phyloP scores from a whole-genome alignment of 2,888 invertebrate species.

The Epinotia brunnichana region DNA sequence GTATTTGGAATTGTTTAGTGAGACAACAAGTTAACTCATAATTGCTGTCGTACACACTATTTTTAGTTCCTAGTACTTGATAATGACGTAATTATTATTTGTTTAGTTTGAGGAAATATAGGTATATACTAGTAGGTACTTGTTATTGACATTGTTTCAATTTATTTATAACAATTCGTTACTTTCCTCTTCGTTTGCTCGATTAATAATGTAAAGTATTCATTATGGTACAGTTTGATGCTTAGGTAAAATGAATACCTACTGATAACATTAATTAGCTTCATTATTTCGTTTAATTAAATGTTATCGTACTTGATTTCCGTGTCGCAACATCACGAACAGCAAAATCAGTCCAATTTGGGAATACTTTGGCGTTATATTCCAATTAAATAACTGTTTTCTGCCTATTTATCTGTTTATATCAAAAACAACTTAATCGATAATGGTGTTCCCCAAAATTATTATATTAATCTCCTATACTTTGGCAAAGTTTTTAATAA shows the following conservation, averaged over 20 bases:
- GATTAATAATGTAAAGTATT: background rate
- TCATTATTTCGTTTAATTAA: slow-evolving; percentile 1
- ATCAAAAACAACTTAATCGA: background rate
- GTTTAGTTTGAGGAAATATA: background rate
- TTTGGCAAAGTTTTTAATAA: too few relatives aligned
- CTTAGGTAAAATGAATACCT: background rate
- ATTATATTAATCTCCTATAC: too few relatives aligned
- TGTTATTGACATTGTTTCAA: background rate
- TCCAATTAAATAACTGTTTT: background rate
- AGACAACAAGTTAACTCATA: too few relatives aligned
- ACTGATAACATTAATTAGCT: slow-evolving; percentile 2
- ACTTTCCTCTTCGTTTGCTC: background rate
- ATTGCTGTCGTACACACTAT: background rate
- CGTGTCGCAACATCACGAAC: background rate
- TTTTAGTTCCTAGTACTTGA: background rate
- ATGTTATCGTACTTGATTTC: background rate
- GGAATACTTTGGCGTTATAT: background rate
- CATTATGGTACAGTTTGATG: background rate
- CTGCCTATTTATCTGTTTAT: background rate
- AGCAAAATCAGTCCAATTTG: background rate
- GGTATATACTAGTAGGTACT: background rate
- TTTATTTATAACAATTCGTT: background rate
- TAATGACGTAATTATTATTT: background rate
- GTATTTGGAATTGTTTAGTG: too few relatives aligned
- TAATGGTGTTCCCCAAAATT: background rate